These are phyloP conservation scores for Sorex fumeus DNA, from an alignment of 2,113 vertebrate species.

Conservation along the genomic window DNA sequence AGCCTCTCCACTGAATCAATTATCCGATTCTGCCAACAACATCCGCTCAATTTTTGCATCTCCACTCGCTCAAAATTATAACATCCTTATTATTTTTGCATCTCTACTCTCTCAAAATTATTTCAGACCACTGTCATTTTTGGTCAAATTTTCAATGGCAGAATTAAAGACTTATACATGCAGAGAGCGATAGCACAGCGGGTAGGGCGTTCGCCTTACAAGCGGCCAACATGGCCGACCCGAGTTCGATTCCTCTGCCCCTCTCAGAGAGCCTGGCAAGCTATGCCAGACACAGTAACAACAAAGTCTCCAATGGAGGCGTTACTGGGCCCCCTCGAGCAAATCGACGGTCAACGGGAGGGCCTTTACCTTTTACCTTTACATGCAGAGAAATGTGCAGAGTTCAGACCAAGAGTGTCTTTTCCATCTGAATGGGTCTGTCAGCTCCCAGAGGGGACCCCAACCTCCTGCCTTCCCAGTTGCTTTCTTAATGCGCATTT, in stretches of 20 bases:
- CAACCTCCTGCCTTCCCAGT: neutral
- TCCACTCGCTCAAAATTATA: neutral
- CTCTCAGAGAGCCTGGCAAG: no score
- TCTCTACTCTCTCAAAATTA: neutral
- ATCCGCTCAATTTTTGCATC: neutral
- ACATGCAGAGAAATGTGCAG: neutral
- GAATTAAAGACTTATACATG: slow-evolving; percentile 32
- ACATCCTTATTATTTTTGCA: neutral
- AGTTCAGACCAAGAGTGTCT: neutral
- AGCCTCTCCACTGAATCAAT: neutral
- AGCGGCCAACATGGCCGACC: no score
- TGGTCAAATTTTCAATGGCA: slow-evolving; percentile 2
- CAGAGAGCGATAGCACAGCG: no score
- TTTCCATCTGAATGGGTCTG: slow-evolving; percentile 5
- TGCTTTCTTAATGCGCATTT: neutral
- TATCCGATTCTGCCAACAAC: neutral
- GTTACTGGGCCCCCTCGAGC: no score
- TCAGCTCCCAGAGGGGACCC: neutral
- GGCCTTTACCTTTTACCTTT: no score
- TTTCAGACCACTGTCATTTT: neutral
- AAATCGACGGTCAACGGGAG: no score
- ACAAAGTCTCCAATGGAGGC: no score
- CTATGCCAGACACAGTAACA: no score
- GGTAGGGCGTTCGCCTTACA: no score
- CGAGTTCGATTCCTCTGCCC: no score